phyloP scores from a whole-genome alignment of 1,140 invertebrate genomes.

The Oryzaephilus surinamensis region DNA sequence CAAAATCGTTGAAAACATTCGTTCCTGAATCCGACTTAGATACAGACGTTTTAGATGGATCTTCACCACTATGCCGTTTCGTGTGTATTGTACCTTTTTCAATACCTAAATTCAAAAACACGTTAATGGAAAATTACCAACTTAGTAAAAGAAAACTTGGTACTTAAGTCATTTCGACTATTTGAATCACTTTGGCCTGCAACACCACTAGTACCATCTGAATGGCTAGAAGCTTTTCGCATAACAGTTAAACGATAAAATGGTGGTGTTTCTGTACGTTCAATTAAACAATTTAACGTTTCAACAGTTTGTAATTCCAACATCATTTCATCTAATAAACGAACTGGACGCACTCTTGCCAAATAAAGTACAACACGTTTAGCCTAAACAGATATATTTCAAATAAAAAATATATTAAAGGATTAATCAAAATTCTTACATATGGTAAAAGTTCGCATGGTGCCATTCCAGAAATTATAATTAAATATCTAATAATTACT shows the following conservation, averaged over 20 bases:
- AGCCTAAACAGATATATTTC: conserved; percentile 49
- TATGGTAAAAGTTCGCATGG: conserved; percentile 82
- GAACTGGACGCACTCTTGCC: conserved; percentile 77
- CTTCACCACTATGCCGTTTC: conserved; percentile 88
- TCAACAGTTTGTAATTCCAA: conserved; percentile 93
- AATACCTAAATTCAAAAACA: conserved; percentile 38
- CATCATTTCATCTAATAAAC: conserved; percentile 93
- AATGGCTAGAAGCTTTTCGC: conserved; percentile 81
- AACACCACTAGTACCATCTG: conserved; percentile 46
- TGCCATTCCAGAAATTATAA: conserved; percentile 93
- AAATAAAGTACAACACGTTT: conserved; percentile 91
- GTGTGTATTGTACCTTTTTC: conserved; percentile 94
- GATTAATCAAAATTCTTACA: conserved; percentile 46
- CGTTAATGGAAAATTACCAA: background rate
- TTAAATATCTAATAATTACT: conserved; percentile 93
- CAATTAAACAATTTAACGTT: conserved; percentile 87
- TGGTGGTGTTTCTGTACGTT: conserved; percentile 92
- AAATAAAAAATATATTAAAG: no score
- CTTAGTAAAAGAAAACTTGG: background rate
- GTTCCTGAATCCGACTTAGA: conserved; percentile 21
- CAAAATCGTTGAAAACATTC: conserved; percentile 24
- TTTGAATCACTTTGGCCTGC: conserved; percentile 42
- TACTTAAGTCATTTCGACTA: conserved; percentile 34
- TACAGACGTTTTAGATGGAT: conserved; percentile 57
- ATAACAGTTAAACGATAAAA: conserved; percentile 89